A percentile compares a stretch with the other conserved stretches of the same genome.
Evolutionary conservation across 2,113 vertebrate genomes (phyloP).

Genomic region (Dipodomys spectabilis): DNA sequence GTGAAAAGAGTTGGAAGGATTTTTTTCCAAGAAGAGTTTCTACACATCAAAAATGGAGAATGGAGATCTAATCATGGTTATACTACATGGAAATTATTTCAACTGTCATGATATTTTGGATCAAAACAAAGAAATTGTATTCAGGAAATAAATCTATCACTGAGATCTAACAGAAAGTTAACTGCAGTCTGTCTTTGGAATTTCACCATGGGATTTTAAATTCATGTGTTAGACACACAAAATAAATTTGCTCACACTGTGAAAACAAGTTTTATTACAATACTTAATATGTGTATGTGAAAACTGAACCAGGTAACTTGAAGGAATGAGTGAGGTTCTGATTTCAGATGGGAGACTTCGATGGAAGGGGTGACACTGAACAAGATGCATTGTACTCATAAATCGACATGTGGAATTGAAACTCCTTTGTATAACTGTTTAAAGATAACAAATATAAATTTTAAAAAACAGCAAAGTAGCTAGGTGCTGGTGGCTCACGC

Average conservation of each 20-base stretch:
- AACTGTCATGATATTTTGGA: slow-evolving; percentile 13
- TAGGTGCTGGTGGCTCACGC: too few relatives aligned
- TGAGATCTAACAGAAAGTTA: slow-evolving; percentile 44
- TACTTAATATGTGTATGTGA: neutral
- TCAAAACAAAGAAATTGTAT: slow-evolving; percentile 56
- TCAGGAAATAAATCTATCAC: slow-evolving; percentile 57
- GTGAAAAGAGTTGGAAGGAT: neutral
- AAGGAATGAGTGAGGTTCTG: too few relatives aligned
- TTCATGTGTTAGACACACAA: slow-evolving; percentile 6
- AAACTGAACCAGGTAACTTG: too few relatives aligned
- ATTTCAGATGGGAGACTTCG: too few relatives aligned
- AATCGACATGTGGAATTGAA: too few relatives aligned
- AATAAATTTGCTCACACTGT: slow-evolving; percentile 54
- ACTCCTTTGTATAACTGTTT: too few relatives aligned
- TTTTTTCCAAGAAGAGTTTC: slow-evolving; percentile 33
- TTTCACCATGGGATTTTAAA: slow-evolving; percentile 51
- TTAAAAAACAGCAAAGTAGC: too few relatives aligned
- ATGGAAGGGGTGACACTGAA: too few relatives aligned
- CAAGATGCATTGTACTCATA: too few relatives aligned
- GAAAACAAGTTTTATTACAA: slow-evolving; percentile 23
- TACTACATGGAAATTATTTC: slow-evolving; percentile 44
- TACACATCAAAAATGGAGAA: slow-evolving; percentile 20
- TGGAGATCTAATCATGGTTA: slow-evolving; percentile 12
- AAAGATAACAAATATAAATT: too few relatives aligned
- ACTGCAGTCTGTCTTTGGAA: slow-evolving; percentile 25